Evolutionary conservation across 2,888 invertebrate species (phyloP), one percentile per base, ranked within the genome.

Genomic region (Heliconius aoede): DNA sequence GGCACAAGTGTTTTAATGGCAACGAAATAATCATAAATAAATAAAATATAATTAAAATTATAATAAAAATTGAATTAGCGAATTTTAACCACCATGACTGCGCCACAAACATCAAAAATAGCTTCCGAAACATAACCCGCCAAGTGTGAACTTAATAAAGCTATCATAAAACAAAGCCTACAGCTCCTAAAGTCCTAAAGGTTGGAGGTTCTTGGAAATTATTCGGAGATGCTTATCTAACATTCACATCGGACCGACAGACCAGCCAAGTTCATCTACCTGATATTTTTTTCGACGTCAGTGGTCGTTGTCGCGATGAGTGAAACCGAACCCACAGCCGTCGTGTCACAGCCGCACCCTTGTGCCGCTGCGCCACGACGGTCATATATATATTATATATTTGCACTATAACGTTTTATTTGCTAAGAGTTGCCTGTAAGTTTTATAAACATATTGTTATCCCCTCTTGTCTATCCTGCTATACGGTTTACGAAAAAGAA

Each of bases 71-170:
- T 1, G 30, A 64, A 36, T n/a, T 4, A 36, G 32, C 1, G 13
- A n/a, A n/a, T n/a, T 1, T 55, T n/a, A 21, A 1, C n/a, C n/a
- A 11, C 11, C 15, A 26, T 2, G 5, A 28, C 21, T 21, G 5
- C 9, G 9, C 30, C 62, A 18, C 61, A 28, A 0, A 3, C 1
- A 36, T 5, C n/a, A 24, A n/a, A 46, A 40, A 40, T 30, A 61
- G 72, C 60, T 72, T 61, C 72, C 28, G 36, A 77, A 55, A 60
- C 87, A 89, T 92, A 92, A 84, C 84, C 85, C 86, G 86, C 85
- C 77, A 87, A 89, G 92, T 93, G 93, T 94, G 92, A 93, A 93
- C 89, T 86, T 87, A 87, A 89, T 87, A 89, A 90, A 91, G 91
- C 90, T 86, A 85, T 72, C 60, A 40, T 61, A 84, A 84, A 84